phyloP scores from a whole-genome alignment of 2,113 vertebrate species.

The Caloenas nicobarica region DNA sequence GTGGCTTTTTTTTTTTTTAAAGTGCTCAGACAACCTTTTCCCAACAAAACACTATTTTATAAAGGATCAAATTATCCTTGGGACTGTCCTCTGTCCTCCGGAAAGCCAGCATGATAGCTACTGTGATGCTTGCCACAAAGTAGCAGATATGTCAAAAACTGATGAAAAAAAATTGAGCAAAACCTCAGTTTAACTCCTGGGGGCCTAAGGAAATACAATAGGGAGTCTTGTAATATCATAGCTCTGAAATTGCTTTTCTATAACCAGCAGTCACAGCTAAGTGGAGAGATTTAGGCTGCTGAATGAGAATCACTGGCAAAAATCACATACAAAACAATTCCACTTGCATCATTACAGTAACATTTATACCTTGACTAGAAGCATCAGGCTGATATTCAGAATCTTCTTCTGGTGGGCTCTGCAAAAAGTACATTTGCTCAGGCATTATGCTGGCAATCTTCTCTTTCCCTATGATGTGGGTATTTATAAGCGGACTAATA shows the following conservation, averaged over 20 bases:
- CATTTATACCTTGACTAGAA: constrained; percentile 74
- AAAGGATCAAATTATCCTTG: background rate
- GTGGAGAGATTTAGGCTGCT: background rate
- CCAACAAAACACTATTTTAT: background rate
- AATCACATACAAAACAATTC: background rate
- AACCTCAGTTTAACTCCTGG: background rate
- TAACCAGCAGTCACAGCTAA: background rate
- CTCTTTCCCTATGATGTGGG: constrained; percentile 79
- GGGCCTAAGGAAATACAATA: background rate
- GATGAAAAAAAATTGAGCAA: background rate
- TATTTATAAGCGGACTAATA: constrained; percentile 77
- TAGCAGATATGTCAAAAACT: background rate
- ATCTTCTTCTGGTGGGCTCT: constrained; percentile 80
- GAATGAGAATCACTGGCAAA: background rate
- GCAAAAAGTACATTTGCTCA: constrained; percentile 83
- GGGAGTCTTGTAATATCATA: background rate
- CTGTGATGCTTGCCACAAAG: background rate
- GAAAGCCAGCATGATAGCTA: background rate
- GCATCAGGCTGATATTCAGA: constrained; percentile 77
- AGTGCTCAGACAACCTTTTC: background rate
- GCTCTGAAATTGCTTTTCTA: background rate
- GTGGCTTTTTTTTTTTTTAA: background rate
- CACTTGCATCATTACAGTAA: background rate
- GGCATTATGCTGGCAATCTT: constrained; percentile 80
- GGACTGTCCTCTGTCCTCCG: background rate